phyloP scores from a whole-genome alignment of 2,888 invertebrate species.

The Antheraea assamensis region DNA sequence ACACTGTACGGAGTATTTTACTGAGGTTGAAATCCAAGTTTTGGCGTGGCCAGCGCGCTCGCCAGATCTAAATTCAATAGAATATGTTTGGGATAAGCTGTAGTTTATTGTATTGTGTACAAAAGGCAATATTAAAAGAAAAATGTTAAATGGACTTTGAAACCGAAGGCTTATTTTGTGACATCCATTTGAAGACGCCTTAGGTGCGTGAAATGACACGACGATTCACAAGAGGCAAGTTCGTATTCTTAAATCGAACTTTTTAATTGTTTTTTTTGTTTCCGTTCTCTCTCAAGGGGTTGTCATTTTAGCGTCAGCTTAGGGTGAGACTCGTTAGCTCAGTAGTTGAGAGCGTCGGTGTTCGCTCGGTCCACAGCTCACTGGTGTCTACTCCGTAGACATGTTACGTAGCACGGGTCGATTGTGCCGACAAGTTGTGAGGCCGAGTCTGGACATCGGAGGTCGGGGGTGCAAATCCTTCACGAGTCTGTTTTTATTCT shows the following conservation, averaged over 20 bases:
- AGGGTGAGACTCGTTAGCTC: constrained; percentile 23
- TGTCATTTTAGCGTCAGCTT: background rate
- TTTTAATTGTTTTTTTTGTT: background rate
- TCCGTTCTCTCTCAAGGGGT: background rate
- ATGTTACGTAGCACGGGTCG: background rate
- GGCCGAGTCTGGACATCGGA: constrained; percentile 22
- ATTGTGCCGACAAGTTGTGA: constrained; percentile 4
- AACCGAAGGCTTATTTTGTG: background rate
- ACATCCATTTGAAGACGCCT: background rate
- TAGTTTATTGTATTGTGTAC: too few relatives aligned
- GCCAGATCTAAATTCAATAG: too few relatives aligned
- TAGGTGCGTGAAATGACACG: background rate
- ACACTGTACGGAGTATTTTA: too few relatives aligned
- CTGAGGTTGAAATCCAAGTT: too few relatives aligned
- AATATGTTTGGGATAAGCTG: too few relatives aligned
- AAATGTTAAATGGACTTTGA: background rate
- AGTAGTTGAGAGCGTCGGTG: constrained; percentile 24
- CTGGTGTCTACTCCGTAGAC: constrained; percentile 7
- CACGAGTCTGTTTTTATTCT: constrained; percentile 25
- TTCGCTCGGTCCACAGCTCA: constrained; percentile 2
- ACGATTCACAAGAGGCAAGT: background rate
- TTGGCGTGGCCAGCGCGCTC: too few relatives aligned
- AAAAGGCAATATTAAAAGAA: too few relatives aligned
- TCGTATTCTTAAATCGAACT: background rate
- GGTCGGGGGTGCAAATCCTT: constrained; percentile 32